Evolutionary conservation across 1,140 invertebrate genomes (phyloP).

Genomic region (Philotrypesis tridentata): DNA sequence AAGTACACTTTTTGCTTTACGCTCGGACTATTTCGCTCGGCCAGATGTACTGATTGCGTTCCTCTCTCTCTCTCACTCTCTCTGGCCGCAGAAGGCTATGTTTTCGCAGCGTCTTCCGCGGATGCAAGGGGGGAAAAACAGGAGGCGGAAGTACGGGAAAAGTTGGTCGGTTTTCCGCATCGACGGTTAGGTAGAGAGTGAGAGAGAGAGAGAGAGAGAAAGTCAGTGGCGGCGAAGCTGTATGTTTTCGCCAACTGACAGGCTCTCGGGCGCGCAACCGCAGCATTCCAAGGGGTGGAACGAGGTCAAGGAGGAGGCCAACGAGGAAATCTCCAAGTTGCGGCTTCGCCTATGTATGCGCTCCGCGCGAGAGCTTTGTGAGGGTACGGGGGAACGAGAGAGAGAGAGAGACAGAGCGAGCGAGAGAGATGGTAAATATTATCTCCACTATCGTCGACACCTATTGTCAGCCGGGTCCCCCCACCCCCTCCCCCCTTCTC

Average conservation of each 20-base stretch:
- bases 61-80: too few species aligned
- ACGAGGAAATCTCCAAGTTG: not conserved
- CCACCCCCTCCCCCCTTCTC: too few species aligned
- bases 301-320: conserved; percentile 1
- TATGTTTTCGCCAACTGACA: conserved; percentile 9
- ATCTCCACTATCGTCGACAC: too few species aligned
- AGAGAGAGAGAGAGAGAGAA: too few species aligned
- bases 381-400: not conserved
- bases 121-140: not conserved
- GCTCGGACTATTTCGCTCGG: too few species aligned
- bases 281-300: conserved; percentile 1
- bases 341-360: not conserved
- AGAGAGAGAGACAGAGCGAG: too few species aligned
- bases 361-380: not conserved
- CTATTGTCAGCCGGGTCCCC: too few species aligned
- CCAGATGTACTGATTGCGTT: too few species aligned
- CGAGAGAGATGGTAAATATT: too few species aligned
- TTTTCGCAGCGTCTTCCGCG: too few species aligned
- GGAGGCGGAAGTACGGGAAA: not conserved
- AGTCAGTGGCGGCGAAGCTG: conserved; percentile 5
- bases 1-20: too few species aligned
- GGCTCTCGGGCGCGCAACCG: not conserved
- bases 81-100: too few species aligned
- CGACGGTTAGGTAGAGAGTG: not conserved
- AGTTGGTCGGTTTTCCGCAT: not conserved